Evolutionary conservation across 2,113 vertebrate genomes (phyloP), one percentile per base, ranked within the genome.

Genomic region (Spilogale gracilis): DNA sequence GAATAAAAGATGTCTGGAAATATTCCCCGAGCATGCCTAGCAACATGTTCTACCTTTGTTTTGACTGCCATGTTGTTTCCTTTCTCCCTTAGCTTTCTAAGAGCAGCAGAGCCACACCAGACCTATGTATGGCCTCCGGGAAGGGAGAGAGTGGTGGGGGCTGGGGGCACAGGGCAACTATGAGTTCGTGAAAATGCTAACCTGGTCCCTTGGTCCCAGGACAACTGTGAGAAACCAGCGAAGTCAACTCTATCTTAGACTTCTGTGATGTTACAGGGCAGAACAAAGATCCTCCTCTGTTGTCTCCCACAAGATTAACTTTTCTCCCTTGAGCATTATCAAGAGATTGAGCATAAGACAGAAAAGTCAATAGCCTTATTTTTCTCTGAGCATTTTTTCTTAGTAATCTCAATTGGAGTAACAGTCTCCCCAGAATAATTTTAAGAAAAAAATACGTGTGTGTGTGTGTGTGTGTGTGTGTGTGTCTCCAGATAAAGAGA

Each of bases 1-100:
- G 82, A 91, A 93, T 84, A 92, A 97, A 97, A 93, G 60, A 50
- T 58, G 30, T 78, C 76, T 88, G 38, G 23, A 84, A 97, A 83
- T 73, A 65, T 2, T 54, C 13, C 48, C 7, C 27, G 9, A 27
- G 43, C 48, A 71, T 78, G n/a, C 74, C 83, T 67, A 58, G 73
- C 56, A 96, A 82, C 43, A 48, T 27, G 30, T 14, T 81, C 60
- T 81, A 27, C 18, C 54, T 97, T 90, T 89, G 38, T 88, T 93
- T 86, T 23, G 69, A 50, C 1, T n/a, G 8, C 73, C 32, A 71
- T 27, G 45, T 87, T 86, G 56, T 84, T 97, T 89, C n/a, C 43
- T 89, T 82, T 85, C 38, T 71, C n/a, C 21, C 38, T 82, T 56
- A 18, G 12, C 30, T 94, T 85, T 88, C 61, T n/a, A 20, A 32